These are phyloP conservation scores for Merodon equestris DNA, from an alignment of 2,888 invertebrate species.

Conservation along the genomic window DNA sequence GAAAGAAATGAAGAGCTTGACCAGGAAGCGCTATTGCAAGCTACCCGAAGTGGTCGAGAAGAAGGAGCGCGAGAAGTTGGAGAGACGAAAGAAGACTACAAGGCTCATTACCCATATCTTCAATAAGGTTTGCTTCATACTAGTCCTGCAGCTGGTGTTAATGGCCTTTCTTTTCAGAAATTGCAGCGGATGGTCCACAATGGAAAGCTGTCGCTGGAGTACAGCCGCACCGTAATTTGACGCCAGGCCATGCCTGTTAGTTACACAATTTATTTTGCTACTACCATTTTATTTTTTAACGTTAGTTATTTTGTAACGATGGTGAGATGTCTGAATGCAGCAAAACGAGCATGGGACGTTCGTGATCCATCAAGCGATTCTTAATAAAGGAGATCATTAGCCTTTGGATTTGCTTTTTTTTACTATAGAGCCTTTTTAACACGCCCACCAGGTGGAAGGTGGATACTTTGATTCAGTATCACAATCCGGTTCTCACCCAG, in stretches of 20 bases:
- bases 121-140: conserved; percentile 82
- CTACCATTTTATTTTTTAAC: background rate
- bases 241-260: background rate
- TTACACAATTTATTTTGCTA: conserved; percentile 56
- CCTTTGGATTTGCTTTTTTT: no score
- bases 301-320: no score
- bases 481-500: no score
- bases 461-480: no score
- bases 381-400: no score
- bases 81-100: conserved; percentile 84
- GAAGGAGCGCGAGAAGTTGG: conserved; percentile 81
- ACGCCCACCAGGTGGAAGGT: no score
- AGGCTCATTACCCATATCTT: conserved; percentile 87
- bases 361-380: no score
- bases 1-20: conserved; percentile 82
- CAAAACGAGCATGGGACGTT: no score
- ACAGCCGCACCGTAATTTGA: conserved; percentile 76
- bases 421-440: no score
- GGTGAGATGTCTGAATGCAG: no score
- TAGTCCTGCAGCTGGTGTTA: no score
- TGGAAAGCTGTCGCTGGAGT: conserved; percentile 76
- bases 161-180: conserved; percentile 72
- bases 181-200: conserved; percentile 76
- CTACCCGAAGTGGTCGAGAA: conserved; percentile 86
- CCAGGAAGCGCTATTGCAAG: conserved; percentile 83